These are phyloP conservation scores for Oncorhynchus clarkii DNA, from an alignment of 2,113 vertebrate species.

Conservation along the genomic window DNA sequence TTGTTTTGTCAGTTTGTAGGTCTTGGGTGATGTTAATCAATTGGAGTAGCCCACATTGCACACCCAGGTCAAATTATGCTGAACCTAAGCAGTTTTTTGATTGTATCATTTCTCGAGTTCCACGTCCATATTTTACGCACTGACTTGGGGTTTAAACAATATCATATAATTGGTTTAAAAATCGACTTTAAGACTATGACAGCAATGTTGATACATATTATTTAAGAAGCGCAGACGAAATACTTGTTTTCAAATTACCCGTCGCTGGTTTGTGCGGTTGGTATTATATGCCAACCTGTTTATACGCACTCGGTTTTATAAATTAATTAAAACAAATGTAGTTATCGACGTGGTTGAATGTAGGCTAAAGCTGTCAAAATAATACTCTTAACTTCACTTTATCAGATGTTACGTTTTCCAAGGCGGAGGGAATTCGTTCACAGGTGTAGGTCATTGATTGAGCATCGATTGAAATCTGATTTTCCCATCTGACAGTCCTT, in stretches of 20 bases:
- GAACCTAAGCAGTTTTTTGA: background rate
- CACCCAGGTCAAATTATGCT: too few species aligned
- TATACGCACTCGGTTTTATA: background rate
- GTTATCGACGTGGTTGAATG: background rate
- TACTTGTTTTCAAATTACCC: too few species aligned
- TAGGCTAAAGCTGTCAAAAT: background rate
- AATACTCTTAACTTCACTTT: constrained; percentile 13
- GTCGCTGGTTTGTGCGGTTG: background rate
- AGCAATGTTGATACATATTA: too few species aligned
- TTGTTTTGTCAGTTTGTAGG: too few species aligned
- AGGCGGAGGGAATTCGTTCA: constrained; percentile 8
- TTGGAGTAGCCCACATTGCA: too few species aligned
- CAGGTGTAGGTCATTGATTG: constrained; percentile 52
- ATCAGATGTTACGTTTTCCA: constrained; percentile 22
- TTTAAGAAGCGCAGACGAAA: too few species aligned
- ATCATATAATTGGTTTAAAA: too few species aligned
- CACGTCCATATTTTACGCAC: constrained; percentile 18
- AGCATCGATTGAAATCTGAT: too few species aligned
- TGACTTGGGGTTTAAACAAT: background rate
- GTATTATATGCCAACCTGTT: background rate
- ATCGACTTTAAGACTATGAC: too few species aligned
- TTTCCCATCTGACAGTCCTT: too few species aligned
- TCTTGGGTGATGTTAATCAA: too few species aligned
- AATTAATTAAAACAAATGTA: too few species aligned
- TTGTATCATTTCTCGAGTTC: background rate